Percentiles rank a stretch among this genome's conserved stretches.
Conservation (phyloP, 1,140 invertebrate species). For the Daktulosphaira vitifoliae region DNA sequence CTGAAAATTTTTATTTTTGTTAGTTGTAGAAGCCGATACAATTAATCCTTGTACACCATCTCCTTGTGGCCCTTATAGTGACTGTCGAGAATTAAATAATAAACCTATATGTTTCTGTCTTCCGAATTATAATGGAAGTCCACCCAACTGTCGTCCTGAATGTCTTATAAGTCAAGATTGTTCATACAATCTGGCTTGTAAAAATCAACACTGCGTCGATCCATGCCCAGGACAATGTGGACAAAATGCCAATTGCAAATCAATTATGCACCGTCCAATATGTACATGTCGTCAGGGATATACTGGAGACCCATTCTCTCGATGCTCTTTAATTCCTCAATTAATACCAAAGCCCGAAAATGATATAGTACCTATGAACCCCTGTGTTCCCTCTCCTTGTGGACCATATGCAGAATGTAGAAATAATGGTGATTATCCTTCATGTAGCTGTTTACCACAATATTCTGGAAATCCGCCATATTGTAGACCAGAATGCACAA, state of each 20-base stretch:
- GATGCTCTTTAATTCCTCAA: slow-evolving; percentile 42
- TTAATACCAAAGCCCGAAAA: slow-evolving; percentile 36
- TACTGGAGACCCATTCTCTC: slow-evolving; percentile 62
- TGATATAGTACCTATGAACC: slow-evolving; percentile 38
- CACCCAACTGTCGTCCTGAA: slow-evolving; percentile 48
- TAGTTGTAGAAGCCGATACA: slow-evolving; percentile 38
- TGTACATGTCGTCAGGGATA: slow-evolving; percentile 57
- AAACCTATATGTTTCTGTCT: slow-evolving; percentile 51
- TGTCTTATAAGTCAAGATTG: slow-evolving; percentile 47
- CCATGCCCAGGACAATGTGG: slow-evolving; percentile 50
- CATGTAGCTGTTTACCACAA: slow-evolving; percentile 44
- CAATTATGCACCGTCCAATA: slow-evolving; percentile 67
- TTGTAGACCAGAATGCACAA: slow-evolving; percentile 46
- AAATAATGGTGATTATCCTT: slow-evolving; percentile 42
- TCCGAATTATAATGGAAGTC: slow-evolving; percentile 44
- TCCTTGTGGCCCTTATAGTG: slow-evolving; percentile 51
- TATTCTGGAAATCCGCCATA: slow-evolving; percentile 45
- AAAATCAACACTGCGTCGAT: slow-evolving; percentile 47
- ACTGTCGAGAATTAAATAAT: slow-evolving; percentile 54
- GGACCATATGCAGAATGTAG: slow-evolving; percentile 49
- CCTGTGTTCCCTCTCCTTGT: slow-evolving; percentile 48
- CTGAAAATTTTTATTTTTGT: slow-evolving; percentile 36
- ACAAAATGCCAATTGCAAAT: slow-evolving; percentile 54
- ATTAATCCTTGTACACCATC: slow-evolving; percentile 48
- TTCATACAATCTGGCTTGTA: slow-evolving; percentile 45